Percentiles rank a stretch among this genome's conserved stretches.
These are phyloP conservation scores for Polyploca ridens DNA, from an alignment of 2,888 invertebrate genomes.

Conservation along the genomic window DNA sequence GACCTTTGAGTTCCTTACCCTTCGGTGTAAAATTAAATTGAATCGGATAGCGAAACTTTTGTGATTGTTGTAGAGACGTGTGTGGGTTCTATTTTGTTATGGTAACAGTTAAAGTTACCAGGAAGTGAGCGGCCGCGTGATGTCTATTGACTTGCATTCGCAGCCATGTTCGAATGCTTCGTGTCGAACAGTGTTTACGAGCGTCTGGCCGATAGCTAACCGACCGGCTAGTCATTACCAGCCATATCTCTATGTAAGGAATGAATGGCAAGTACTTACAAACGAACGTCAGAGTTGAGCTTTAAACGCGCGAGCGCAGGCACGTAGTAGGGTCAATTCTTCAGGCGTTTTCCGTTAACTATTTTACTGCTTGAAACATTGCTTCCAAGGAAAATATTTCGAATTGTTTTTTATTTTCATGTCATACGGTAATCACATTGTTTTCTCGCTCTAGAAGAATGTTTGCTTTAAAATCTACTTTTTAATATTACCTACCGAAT, in stretches of 20 bases:
- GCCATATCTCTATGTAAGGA: slow-evolving; percentile 78
- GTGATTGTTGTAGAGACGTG: slow-evolving; percentile 30
- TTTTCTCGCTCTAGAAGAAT: neutral
- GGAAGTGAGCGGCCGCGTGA: slow-evolving; percentile 68
- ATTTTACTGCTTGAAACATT: slow-evolving; percentile 60
- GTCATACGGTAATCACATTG: neutral
- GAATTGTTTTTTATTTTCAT: neutral
- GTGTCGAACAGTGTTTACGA: slow-evolving; percentile 78
- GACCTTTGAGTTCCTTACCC: slow-evolving; percentile 55
- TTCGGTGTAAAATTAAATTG: slow-evolving; percentile 53
- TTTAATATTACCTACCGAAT: neutral
- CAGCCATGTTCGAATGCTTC: slow-evolving; percentile 73
- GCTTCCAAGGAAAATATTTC: slow-evolving; percentile 52
- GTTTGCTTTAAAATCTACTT: neutral
- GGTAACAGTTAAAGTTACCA: slow-evolving; percentile 59
- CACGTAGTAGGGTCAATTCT: slow-evolving; percentile 69
- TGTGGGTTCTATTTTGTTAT: slow-evolving; percentile 44
- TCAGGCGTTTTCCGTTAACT: slow-evolving; percentile 63
- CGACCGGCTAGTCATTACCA: slow-evolving; percentile 74
- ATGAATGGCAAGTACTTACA: slow-evolving; percentile 78
- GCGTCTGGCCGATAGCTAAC: slow-evolving; percentile 75
- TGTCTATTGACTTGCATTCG: slow-evolving; percentile 76
- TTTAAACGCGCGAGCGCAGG: slow-evolving; percentile 67
- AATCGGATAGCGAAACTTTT: slow-evolving; percentile 45
- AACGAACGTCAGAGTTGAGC: slow-evolving; percentile 65